phyloP scores from a whole-genome alignment of 2,888 invertebrate genomes.

The Xiphydria camelus region DNA sequence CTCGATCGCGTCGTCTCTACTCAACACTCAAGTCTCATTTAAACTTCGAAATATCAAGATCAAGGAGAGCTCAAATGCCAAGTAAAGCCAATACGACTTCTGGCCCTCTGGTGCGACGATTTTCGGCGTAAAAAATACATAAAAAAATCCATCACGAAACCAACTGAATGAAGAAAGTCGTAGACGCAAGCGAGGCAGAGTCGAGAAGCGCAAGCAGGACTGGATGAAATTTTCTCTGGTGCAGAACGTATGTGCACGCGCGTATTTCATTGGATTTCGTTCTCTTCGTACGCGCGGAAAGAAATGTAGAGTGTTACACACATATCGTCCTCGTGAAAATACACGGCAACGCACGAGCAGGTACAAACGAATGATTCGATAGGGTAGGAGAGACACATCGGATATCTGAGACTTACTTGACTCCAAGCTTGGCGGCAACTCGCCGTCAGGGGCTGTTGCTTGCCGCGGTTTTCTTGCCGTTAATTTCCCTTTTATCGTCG shows the following conservation, averaged over 20 bases:
- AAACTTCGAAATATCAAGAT: no score
- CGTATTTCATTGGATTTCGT: constrained; percentile 19
- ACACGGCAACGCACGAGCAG: constrained; percentile 37
- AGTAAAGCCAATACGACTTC: no score
- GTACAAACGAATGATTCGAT: constrained; percentile 40
- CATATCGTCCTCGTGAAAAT: constrained; percentile 28
- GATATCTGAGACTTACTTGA: constrained; percentile 78
- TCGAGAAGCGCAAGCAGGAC: constrained; percentile 29
- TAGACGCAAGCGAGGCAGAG: constrained; percentile 46
- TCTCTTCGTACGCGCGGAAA: constrained; percentile 27
- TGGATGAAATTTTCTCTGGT: constrained; percentile 24
- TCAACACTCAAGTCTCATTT: no score
- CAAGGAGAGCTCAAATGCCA: no score
- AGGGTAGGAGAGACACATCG: constrained; percentile 54
- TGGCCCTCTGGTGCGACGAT: no score
- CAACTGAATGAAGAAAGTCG: constrained; percentile 30
- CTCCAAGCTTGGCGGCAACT: constrained; percentile 92
- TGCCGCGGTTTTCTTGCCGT: constrained; percentile 71
- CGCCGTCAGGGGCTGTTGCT: constrained; percentile 92
- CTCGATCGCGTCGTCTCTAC: no score
- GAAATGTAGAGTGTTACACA: constrained; percentile 25
- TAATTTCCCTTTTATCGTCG: constrained; percentile 57
- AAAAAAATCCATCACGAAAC: no score
- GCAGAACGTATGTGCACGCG: constrained; percentile 18
- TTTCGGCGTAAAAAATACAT: no score